Percentiles rank a stretch among this genome's conserved stretches.
phyloP scores from a whole-genome alignment of 2,113 vertebrate species.

The Lates calcarifer region DNA sequence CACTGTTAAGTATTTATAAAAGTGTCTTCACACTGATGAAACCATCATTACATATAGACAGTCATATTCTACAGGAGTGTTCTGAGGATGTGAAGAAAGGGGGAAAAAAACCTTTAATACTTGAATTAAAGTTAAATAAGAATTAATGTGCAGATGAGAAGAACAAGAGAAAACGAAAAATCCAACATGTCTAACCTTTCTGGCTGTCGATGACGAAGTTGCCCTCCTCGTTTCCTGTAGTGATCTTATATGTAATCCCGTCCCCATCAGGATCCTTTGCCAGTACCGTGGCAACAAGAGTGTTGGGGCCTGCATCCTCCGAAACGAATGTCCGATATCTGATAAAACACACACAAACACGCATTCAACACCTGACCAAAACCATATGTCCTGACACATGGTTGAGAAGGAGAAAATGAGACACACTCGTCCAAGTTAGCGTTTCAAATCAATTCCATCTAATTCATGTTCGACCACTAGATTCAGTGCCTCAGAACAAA shows the following conservation, averaged over 20 bases:
- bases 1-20: background rate
- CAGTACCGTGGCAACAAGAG: conserved; percentile 88
- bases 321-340: conserved; percentile 94
- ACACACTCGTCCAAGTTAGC: background rate
- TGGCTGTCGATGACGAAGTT: conserved; percentile 92
- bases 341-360: conserved; percentile 44
- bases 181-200: conserved; percentile 84
- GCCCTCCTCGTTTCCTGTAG: conserved; percentile 87
- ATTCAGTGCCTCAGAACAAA: background rate
- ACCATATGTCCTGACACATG: background rate
- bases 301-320: conserved; percentile 92
- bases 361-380: conserved; percentile 26
- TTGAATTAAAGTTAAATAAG: background rate
- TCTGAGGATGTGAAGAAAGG: background rate
- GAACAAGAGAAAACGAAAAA: background rate
- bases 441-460: conserved; percentile 3
- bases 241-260: conserved; percentile 88
- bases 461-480: background rate
- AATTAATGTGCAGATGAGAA: background rate
- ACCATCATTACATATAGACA: background rate
- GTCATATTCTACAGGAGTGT: too few species aligned
- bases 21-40: background rate
- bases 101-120: background rate
- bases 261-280: conserved; percentile 93
- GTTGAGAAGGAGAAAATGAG: conserved; percentile 10